phyloP scores from a whole-genome alignment of 1,140 invertebrate genomes.

The Nilaparvata lugens region DNA sequence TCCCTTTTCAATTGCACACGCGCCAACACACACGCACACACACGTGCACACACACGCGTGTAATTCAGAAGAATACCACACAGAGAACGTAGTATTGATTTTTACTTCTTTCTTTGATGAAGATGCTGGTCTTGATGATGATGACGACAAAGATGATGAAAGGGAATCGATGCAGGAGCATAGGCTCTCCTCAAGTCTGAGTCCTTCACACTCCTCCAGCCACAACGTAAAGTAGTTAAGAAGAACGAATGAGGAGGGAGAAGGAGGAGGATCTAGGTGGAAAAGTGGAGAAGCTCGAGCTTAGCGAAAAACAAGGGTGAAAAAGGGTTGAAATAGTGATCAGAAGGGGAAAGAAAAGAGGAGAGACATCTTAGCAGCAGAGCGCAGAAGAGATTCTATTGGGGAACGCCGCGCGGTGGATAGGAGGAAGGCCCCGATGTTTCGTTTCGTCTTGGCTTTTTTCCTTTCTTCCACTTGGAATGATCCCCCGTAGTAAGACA shows the following conservation, averaged over 20 bases:
- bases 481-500: neutral
- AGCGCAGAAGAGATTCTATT: too few species aligned
- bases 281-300: too few species aligned
- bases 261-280: too few species aligned
- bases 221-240: slow-evolving; percentile 9
- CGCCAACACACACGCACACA: neutral
- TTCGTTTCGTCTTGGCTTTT: neutral
- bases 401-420: neutral
- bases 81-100: slow-evolving; percentile 9
- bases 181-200: neutral
- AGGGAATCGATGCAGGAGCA: neutral
- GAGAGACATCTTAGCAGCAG: too few species aligned
- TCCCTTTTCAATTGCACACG: neutral
- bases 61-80: too few species aligned
- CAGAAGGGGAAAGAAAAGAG: neutral
- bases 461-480: neutral
- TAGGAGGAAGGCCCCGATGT: neutral
- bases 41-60: neutral
- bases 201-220: neutral
- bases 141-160: too few species aligned
- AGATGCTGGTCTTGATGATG: too few species aligned
- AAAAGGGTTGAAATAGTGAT: slow-evolving; percentile 12
- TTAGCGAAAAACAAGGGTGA: slow-evolving; percentile 2
- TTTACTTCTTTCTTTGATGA: slow-evolving; percentile 2
- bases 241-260: neutral